These are phyloP conservation scores for Calypte anna DNA, from an alignment of 2,113 vertebrate species.

Conservation along the genomic window DNA sequence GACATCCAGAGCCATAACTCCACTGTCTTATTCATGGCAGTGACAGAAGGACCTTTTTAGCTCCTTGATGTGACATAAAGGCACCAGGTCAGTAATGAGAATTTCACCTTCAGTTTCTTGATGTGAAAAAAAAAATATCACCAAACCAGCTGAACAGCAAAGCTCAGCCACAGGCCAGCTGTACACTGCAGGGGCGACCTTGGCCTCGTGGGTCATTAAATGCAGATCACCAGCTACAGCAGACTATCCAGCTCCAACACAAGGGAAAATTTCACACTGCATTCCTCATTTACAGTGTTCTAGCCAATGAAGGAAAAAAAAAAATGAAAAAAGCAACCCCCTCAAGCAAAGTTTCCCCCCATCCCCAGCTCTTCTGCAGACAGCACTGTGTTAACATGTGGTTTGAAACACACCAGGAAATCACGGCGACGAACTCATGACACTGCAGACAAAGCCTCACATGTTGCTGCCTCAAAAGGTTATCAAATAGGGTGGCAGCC, in stretches of 20 bases:
- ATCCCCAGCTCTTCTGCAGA: not conserved
- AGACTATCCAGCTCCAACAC: not conserved
- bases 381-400: rapidly evolving
- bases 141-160: not conserved
- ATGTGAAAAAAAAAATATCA: not conserved
- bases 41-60: not conserved
- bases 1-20: not conserved
- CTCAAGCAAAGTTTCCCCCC: not conserved
- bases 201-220: not conserved
- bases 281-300: not conserved
- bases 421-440: rapidly evolving
- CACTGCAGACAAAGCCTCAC: not conserved
- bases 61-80: not conserved
- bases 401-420: not conserved
- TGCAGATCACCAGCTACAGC: not conserved
- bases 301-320: not conserved
- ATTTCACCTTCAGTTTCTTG: not conserved
- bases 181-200: not conserved
- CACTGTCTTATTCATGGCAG: not conserved
- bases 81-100: not conserved
- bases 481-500: not conserved
- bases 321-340: not conserved
- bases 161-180: rapidly evolving
- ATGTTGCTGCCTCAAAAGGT: not conserved
- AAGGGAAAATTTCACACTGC: not conserved